Conservation (phyloP, 1,140 invertebrate species). For the Drosophila takahashii region DNA sequence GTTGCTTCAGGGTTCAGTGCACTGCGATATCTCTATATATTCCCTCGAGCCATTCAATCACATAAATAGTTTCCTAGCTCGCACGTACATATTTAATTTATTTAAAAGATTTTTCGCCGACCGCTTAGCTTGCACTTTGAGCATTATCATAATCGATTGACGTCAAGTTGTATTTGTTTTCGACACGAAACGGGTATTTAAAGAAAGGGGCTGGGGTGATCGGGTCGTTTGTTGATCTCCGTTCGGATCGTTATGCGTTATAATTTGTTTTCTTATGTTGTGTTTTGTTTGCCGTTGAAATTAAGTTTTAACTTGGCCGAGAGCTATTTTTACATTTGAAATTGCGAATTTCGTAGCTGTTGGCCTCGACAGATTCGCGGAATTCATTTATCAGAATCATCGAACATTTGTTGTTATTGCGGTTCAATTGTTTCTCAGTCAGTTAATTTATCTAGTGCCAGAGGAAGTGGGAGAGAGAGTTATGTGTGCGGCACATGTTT, state of each 20-base stretch:
- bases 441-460: constrained; percentile 25
- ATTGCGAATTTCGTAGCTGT: constrained; percentile 46
- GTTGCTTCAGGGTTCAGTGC: not conserved
- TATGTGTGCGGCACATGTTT: constrained; percentile 68
- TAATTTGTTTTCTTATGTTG: constrained; percentile 9
- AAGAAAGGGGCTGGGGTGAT: constrained; percentile 11
- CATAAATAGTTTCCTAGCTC: constrained; percentile 51
- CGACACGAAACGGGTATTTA: constrained; percentile 22
- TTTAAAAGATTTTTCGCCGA: constrained; percentile 15
- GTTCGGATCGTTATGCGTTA: constrained; percentile 33
- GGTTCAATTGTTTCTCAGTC: constrained; percentile 65
- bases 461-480: constrained; percentile 19
- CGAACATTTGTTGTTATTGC: constrained; percentile 69
- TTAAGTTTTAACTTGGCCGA: constrained; percentile 31
- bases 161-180: constrained; percentile 73
- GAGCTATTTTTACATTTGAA: constrained; percentile 28
- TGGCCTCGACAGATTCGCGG: constrained; percentile 68
- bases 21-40: not conserved
- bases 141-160: constrained; percentile 72
- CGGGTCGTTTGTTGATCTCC: constrained; percentile 56
- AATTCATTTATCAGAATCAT: constrained; percentile 74
- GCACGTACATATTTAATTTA: constrained; percentile 44
- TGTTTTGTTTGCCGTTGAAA: constrained; percentile 58
- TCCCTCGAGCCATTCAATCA: constrained; percentile 22
- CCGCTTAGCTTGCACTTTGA: constrained; percentile 51